Conservation (phyloP, 2,113 vertebrate species). For the Gymnobelideus leadbeateri region DNA sequence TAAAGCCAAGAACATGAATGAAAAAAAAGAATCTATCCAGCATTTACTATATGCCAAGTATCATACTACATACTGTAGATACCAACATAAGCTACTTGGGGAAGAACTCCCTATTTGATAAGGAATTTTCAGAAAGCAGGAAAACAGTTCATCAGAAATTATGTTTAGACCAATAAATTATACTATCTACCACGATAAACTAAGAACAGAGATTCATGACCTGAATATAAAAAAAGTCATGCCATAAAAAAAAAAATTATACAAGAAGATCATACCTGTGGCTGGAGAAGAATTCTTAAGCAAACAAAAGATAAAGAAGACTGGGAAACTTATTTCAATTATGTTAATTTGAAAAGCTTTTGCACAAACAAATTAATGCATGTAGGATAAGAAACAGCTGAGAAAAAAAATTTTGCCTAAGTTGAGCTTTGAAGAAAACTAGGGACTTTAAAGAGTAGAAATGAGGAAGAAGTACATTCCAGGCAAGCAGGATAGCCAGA, state of each 20-base stretch:
- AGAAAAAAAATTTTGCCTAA: too few relatives aligned
- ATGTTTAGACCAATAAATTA: too few relatives aligned
- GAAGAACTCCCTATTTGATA: neutral
- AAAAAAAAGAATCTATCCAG: neutral
- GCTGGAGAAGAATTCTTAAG: neutral
- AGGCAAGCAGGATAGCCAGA: too few relatives aligned
- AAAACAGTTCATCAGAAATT: neutral
- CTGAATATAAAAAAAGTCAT: too few relatives aligned
- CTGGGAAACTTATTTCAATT: neutral
- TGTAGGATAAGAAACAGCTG: neutral
- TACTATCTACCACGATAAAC: too few relatives aligned
- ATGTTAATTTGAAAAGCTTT: neutral
- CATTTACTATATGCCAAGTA: neutral
- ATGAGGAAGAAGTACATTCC: too few relatives aligned
- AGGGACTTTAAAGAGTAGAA: too few relatives aligned
- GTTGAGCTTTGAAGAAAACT: too few relatives aligned
- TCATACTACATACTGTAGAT: neutral
- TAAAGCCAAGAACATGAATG: neutral
- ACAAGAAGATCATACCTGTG: too few relatives aligned
- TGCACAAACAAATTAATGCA: neutral
- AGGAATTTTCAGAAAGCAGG: neutral
- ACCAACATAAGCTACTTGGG: neutral
- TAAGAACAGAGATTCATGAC: too few relatives aligned
- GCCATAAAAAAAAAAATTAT: too few relatives aligned
- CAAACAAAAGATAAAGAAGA: neutral